Percentiles rank a stretch among this genome's conserved stretches.
Conservation (phyloP, 2,888 invertebrate genomes). For the Chaitophorus viminalis region DNA sequence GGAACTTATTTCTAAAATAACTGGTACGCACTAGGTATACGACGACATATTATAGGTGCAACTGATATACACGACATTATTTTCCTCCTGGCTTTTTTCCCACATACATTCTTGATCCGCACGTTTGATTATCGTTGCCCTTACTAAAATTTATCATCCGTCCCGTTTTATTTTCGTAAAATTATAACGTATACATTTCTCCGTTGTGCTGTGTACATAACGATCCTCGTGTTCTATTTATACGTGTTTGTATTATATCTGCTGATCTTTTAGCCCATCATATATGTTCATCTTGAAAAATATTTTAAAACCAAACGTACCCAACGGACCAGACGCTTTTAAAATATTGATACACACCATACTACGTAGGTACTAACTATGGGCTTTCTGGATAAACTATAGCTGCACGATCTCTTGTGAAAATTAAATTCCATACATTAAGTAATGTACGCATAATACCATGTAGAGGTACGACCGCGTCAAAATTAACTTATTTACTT, state of each 20-base stretch:
- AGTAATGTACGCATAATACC: too few relatives aligned
- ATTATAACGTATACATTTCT: too few relatives aligned
- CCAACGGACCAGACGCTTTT: background rate
- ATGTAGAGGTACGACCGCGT: too few relatives aligned
- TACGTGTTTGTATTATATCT: too few relatives aligned
- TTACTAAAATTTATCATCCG: background rate
- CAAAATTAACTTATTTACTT: too few relatives aligned
- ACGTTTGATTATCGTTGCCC: background rate
- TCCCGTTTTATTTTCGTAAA: background rate
- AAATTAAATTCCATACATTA: background rate
- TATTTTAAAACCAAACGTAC: background rate
- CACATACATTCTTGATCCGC: background rate
- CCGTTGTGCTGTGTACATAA: background rate
- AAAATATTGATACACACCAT: too few relatives aligned
- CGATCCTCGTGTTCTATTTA: background rate
- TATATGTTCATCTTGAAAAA: background rate
- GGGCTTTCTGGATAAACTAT: background rate
- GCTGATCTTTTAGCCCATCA: background rate
- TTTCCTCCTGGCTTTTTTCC: background rate
- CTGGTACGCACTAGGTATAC: background rate
- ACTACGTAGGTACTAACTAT: too few relatives aligned
- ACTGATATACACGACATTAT: too few relatives aligned
- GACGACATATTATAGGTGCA: too few relatives aligned
- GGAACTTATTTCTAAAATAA: slow-evolving; percentile 20
- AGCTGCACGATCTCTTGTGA: background rate